phyloP scores from a whole-genome alignment of 2,113 vertebrate genomes.

The Orcinus orca region DNA sequence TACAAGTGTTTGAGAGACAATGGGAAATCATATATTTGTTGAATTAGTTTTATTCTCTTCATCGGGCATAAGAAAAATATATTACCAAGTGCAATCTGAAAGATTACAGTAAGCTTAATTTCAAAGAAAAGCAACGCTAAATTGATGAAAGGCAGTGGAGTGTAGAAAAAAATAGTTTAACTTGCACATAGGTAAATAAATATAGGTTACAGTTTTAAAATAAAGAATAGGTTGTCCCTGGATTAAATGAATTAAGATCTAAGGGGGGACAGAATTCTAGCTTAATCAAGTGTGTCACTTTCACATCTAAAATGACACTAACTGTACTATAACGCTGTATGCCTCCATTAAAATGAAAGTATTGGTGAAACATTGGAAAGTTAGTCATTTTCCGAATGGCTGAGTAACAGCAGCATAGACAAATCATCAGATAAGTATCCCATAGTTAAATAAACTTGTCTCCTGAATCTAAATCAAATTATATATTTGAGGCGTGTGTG shows the following conservation, averaged over 20 bases:
- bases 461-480: conserved; percentile 42
- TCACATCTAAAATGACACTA: background rate
- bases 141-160: background rate
- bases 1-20: background rate
- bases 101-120: background rate
- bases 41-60: conserved; percentile 19
- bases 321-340: background rate
- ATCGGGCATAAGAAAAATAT: background rate
- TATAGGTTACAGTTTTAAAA: background rate
- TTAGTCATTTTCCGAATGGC: background rate
- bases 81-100: background rate
- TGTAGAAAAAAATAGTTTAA: background rate
- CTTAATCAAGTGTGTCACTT: background rate
- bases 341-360: background rate
- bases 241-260: background rate
- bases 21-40: background rate
- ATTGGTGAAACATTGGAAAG: background rate
- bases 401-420: background rate
- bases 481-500: background rate
- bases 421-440: background rate
- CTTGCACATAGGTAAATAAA: background rate
- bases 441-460: background rate
- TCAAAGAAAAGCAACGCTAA: background rate
- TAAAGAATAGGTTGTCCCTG: background rate
- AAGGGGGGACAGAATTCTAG: background rate